phyloP scores from a whole-genome alignment of 1,140 invertebrate genomes.

The Trichomalopsis sarcophagae region DNA sequence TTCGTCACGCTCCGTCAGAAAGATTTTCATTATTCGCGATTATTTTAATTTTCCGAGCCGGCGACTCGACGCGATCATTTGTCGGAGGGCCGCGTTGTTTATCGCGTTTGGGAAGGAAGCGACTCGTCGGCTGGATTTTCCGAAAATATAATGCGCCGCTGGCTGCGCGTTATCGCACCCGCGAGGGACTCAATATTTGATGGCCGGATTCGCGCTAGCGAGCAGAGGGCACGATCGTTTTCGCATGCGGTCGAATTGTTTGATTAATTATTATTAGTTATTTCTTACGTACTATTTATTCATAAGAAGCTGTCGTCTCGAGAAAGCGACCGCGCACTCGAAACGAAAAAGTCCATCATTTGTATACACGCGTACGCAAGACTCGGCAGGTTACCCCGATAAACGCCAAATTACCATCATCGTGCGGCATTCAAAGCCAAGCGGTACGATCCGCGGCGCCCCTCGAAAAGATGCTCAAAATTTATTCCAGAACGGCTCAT shows the following conservation, averaged over 20 bases:
- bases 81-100: neutral
- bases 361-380: neutral
- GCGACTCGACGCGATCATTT: neutral
- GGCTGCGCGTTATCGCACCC: neutral
- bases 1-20: neutral
- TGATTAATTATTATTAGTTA: neutral
- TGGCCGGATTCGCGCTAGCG: no score
- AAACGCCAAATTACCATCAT: neutral
- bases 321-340: neutral
- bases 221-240: neutral
- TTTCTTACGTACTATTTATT: no score
- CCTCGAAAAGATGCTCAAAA: constrained; percentile 15
- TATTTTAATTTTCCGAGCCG: constrained; percentile 24
- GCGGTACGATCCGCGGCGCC: neutral
- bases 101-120: neutral
- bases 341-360: neutral
- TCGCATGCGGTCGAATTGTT: neutral
- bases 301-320: no score
- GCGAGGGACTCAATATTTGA: no score
- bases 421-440: neutral
- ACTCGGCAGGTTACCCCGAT: neutral
- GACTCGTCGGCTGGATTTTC: neutral
- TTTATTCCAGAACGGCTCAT: constrained; percentile 46
- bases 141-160: neutral
- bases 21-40: constrained; percentile 10